Percentiles rank a stretch among this genome's conserved stretches.
Evolutionary conservation across 2,113 vertebrate species (phyloP).

Genomic region (Circaetus cinerascens): DNA sequence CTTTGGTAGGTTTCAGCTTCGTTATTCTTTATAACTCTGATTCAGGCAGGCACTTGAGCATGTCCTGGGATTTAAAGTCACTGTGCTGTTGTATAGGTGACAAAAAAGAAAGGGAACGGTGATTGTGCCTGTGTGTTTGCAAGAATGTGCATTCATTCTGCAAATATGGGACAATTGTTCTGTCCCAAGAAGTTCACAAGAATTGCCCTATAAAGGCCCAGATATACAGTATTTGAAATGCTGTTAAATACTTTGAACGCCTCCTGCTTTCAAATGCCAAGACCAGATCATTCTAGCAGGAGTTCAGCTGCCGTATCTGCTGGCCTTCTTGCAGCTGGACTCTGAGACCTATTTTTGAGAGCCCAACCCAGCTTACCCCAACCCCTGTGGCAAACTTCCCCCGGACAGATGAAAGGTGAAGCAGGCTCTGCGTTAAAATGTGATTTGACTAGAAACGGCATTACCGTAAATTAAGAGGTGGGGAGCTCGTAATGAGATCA

Average conservation of each 20-base stretch:
- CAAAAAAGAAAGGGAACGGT: background rate
- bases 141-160: background rate
- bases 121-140: background rate
- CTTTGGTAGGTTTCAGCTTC: background rate
- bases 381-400: background rate
- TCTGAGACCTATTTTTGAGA: background rate
- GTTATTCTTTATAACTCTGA: background rate
- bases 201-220: background rate
- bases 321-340: background rate
- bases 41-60: background rate
- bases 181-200: background rate
- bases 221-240: background rate
- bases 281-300: background rate
- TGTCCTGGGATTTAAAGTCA: background rate
- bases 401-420: background rate
- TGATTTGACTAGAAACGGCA: background rate
- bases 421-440: background rate
- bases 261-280: background rate
- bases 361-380: background rate
- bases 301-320: background rate
- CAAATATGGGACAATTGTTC: background rate
- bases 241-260: background rate
- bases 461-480: background rate
- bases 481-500: background rate
- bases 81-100: background rate